phyloP scores from a whole-genome alignment of 2,113 vertebrate genomes.

The Bolborhynchus lineola region DNA sequence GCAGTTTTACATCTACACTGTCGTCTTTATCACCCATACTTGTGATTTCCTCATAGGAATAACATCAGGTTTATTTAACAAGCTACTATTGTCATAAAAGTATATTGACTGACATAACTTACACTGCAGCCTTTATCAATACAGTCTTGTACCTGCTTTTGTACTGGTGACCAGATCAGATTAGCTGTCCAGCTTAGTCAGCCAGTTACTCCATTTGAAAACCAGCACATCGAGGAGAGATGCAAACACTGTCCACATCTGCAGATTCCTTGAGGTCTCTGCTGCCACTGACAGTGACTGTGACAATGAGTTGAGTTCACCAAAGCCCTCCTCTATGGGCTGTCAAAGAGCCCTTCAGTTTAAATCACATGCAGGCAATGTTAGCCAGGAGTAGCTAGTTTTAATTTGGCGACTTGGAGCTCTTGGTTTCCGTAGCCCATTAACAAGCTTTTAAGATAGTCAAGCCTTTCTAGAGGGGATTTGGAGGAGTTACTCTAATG shows the following conservation, averaged over 20 bases:
- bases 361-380: background rate
- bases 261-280: background rate
- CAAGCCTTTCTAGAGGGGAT: background rate
- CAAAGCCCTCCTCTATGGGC: background rate
- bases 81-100: background rate
- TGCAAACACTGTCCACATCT: background rate
- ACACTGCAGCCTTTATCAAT: background rate
- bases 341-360: background rate
- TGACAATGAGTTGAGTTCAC: background rate
- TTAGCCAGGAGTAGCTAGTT: background rate
- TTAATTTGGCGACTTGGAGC: background rate
- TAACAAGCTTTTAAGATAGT: background rate
- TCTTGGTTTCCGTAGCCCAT: background rate
- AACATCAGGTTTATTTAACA: background rate
- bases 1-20: background rate
- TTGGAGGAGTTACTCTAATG: background rate
- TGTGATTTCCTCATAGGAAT: background rate
- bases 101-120: background rate
- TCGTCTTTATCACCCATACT: background rate
- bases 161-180: background rate
- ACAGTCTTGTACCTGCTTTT: background rate
- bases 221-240: background rate
- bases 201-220: background rate
- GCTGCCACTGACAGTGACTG: background rate
- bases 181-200: background rate